Evolutionary conservation across 2,888 invertebrate genomes (phyloP), one percentile per base, ranked within the genome.

Genomic region (Lasius fuliginosus): DNA sequence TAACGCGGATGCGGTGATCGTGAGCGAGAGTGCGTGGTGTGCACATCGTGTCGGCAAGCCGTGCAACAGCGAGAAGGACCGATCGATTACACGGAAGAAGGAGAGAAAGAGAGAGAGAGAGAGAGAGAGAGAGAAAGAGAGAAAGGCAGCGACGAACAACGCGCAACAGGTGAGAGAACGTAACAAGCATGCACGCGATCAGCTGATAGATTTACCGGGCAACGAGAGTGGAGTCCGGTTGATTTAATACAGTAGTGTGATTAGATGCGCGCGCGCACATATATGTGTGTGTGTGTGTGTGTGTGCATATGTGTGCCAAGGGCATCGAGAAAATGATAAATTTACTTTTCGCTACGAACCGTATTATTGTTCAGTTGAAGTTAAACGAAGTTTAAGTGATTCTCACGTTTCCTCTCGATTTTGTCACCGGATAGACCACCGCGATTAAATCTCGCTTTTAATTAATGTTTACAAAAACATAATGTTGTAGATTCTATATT

Each of bases 81-180:
- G 64, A 62, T 62, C 42, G 30, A 42, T 60, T 40, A 5, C 12
- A 33, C 15, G n/a, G 42, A 75, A 9, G 74, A 74, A 42, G 30
- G n/a, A 27, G 60, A 60, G 2, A 30, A 23, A 23, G 65, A 27
- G 69, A 40, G n/a, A 18, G n/a, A n/a, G 40, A 23, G 75, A 42
- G 8, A 8, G 74, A 33, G 15, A 5, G 40, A 42, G 58, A 33
- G n/a, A 30, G 74, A 62, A 30, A 42, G 65, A 40, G 40, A 62
- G 42, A 62, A 12, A 42, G 36, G 33, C 33, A 60, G n/a, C 58
- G 42, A 18, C 18, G 42, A 46, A n/a, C 33, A 23, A 18, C 46
- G 73, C 58, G 79, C 74, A 79, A 79, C 79, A 79, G 79, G 79
- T 79, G 73, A 79, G 73, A 60, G 33, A 75, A 73, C 79, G 46